Base-by-base conservation (phyloP, 2,888 invertebrate genomes). In the Eupelmus urozonus region DNA sequence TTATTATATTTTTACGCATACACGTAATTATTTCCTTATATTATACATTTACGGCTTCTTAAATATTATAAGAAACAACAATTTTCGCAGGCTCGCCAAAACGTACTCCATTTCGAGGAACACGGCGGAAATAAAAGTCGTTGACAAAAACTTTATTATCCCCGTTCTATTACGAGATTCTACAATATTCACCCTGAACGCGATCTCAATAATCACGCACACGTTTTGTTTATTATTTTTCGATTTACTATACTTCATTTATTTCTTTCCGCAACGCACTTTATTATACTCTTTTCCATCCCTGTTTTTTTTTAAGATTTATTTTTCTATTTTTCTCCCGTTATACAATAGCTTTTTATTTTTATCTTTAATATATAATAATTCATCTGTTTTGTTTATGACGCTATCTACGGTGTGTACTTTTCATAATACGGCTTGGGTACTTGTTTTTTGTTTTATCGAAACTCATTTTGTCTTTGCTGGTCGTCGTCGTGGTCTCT, bases 81-180 rank as follows among this genome's bases (percentile, higher is more conserved):
- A 82, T 71, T 76, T 80, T 70, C 78, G 62, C 80, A 81, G 81
- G 82, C 82, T 78, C 77, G 69, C 69, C 78, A 78, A 75, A 65
- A 78, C 59, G 53, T 55, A 60, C 66, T 73, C 45, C 40, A 45
- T 66, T 45, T 76, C 2, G 13, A 57, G 59, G 49, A 59, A 66
- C 27, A 70, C 29, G 25, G 13, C 45, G 13, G 13, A 74, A 74
- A 69, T 51, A 69, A 63, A 49, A 34, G 34, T 23, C 18, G 7
- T 53, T 23, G 13, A 65, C 70, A 67, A 65, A 40, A 20, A 11
- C 18, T 60, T 29, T n/a, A 13, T 18, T 29, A 51, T 34, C 34
- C 51, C n/a, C 57, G 23, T 59, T 57, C 20, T 11, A 51, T 60
- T 29, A 49, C 60, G 71, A 59, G 71, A 20, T 42, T 25, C 11